phyloP scores from a whole-genome alignment of 1,140 invertebrate genomes.

The Scaptomyza pallida region DNA sequence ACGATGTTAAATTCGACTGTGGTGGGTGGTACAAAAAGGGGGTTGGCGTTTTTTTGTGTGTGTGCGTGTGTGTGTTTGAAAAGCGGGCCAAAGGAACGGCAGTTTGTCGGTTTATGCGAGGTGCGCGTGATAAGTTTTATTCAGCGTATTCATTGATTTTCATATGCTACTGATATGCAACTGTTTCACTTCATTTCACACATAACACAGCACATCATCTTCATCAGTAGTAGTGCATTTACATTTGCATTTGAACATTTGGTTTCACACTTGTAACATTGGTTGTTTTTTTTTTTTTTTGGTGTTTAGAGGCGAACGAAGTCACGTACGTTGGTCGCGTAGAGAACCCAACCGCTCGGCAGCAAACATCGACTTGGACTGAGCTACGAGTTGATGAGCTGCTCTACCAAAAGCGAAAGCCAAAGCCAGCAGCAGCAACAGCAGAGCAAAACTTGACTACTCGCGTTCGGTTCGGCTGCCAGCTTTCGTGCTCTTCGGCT shows the following conservation, averaged over 20 bases:
- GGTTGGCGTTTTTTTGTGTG: slow-evolving; percentile 4
- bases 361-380: slow-evolving; percentile 71
- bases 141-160: slow-evolving; percentile 26
- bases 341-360: slow-evolving; percentile 72
- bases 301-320: slow-evolving; percentile 7
- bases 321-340: slow-evolving; percentile 33
- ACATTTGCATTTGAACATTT: slow-evolving; percentile 30
- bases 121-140: slow-evolving; percentile 48
- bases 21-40: neutral
- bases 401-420: slow-evolving; percentile 43
- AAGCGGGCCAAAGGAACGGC: too few relatives aligned
- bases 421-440: slow-evolving; percentile 9
- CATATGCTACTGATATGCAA: slow-evolving; percentile 12
- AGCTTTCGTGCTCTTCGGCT: neutral
- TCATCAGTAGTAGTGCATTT: slow-evolving; percentile 34
- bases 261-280: slow-evolving; percentile 21
- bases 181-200: slow-evolving; percentile 50
- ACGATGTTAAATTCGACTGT: slow-evolving; percentile 13
- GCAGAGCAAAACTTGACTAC: neutral
- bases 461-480: slow-evolving; percentile 13
- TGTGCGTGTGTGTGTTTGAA: neutral
- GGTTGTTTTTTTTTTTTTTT: too few relatives aligned
- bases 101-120: slow-evolving; percentile 31
- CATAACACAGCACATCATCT: slow-evolving; percentile 14
- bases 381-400: slow-evolving; percentile 47